These are phyloP conservation scores for Phasia obesa DNA, from an alignment of 2,888 invertebrate genomes.

Conservation along the genomic window DNA sequence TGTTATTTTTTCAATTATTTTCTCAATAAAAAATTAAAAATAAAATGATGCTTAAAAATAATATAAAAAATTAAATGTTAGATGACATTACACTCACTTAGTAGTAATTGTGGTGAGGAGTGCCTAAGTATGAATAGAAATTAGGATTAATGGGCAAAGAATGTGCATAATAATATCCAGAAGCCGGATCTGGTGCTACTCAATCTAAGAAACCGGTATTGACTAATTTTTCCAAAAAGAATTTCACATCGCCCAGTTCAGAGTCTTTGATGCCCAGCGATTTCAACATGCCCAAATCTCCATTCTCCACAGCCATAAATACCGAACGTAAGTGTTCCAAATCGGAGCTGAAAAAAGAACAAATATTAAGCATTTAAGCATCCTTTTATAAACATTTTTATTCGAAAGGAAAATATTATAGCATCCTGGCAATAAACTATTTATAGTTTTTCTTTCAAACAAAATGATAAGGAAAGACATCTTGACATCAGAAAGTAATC, in stretches of 20 bases:
- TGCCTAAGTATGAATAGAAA: slow-evolving; percentile 87
- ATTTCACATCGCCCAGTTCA: slow-evolving; percentile 96
- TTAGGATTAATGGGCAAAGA: slow-evolving; percentile 87
- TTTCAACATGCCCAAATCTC: slow-evolving; percentile 96
- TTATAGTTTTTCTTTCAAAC: too few relatives aligned
- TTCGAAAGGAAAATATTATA: too few relatives aligned
- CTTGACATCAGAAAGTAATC: too few relatives aligned
- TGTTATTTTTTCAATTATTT: slow-evolving; percentile 30
- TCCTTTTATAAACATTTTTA: too few relatives aligned
- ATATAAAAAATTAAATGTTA: neutral
- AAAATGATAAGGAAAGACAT: too few relatives aligned
- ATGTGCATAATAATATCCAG: slow-evolving; percentile 87
- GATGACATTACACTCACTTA: slow-evolving; percentile 60
- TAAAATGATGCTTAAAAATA: neutral
- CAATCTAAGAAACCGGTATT: slow-evolving; percentile 98
- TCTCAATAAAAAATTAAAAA: neutral
- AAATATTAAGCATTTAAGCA: neutral
- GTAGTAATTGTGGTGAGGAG: slow-evolving; percentile 84
- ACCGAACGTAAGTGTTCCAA: slow-evolving; percentile 96
- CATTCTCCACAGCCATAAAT: slow-evolving; percentile 97
- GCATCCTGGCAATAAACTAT: too few relatives aligned
- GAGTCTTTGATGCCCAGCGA: slow-evolving; percentile 97
- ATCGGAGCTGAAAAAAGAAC: slow-evolving; percentile 87
- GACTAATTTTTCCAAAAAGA: slow-evolving; percentile 97
- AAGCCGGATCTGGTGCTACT: slow-evolving; percentile 89